phyloP scores from a whole-genome alignment of 2,113 vertebrate genomes.

The Neoarius graeffei region DNA sequence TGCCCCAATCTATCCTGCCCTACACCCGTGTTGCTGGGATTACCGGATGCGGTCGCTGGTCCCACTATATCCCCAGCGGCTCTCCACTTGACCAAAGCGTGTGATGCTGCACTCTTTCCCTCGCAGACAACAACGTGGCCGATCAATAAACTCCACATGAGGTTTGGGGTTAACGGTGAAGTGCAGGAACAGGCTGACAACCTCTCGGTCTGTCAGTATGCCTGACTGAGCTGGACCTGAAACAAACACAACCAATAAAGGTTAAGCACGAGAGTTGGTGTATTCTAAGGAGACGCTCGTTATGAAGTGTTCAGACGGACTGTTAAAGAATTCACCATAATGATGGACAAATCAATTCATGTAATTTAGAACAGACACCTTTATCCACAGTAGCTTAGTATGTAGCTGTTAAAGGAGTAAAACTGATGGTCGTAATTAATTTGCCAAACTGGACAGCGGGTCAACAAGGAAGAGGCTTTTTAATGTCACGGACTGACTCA shows the following conservation, averaged over 20 bases:
- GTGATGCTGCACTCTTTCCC: slow-evolving; percentile 89
- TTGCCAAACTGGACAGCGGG: neutral
- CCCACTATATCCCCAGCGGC: slow-evolving; percentile 90
- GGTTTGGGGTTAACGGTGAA: slow-evolving; percentile 90
- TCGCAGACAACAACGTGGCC: slow-evolving; percentile 85
- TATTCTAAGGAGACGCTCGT: neutral
- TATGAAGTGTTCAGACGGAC: neutral
- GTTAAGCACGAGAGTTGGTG: neutral
- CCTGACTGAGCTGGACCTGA: slow-evolving; percentile 86
- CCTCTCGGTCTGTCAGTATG: slow-evolving; percentile 85
- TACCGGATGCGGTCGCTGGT: slow-evolving; percentile 88
- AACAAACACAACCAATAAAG: neutral
- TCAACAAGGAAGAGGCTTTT: neutral
- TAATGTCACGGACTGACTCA: neutral
- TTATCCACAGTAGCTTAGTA: neutral
- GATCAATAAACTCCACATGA: slow-evolving; percentile 84
- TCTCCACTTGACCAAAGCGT: slow-evolving; percentile 89
- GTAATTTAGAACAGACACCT: neutral
- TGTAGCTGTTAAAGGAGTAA: neutral
- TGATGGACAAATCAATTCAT: neutral
- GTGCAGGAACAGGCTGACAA: slow-evolving; percentile 87
- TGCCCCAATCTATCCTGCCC: neutral
- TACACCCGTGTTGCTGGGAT: neutral
- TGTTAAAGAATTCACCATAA: neutral
- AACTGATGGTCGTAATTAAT: neutral